Conservation (phyloP, 2,888 invertebrate genomes). For the Scaptomyza caliginosa region DNA sequence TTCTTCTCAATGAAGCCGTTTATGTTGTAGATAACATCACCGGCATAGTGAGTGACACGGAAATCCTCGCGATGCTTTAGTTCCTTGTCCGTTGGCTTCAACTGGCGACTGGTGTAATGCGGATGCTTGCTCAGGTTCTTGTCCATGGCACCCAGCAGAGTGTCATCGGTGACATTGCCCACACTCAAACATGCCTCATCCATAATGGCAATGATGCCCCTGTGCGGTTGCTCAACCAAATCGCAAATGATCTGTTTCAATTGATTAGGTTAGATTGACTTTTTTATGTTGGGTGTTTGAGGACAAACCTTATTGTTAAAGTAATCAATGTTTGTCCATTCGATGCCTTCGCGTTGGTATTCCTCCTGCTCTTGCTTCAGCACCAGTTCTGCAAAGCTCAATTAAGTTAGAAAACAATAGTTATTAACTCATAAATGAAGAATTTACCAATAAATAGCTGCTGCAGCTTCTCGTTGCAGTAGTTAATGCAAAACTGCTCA, state of each 20-base stretch:
- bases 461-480: conserved; percentile 99
- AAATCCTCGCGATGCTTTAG: conserved; percentile 92
- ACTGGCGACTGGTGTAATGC: conserved; percentile 95
- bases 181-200: conserved; percentile 99
- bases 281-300: no score
- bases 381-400: conserved; percentile 91
- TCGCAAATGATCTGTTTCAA: conserved; percentile 93
- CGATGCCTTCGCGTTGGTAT: conserved; percentile 97
- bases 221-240: conserved; percentile 96
- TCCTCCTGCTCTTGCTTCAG: conserved; percentile 99
- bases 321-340: conserved; percentile 97
- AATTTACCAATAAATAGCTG: conserved; percentile 95
- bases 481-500: conserved; percentile 99
- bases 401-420: not conserved
- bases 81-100: conserved; percentile 92
- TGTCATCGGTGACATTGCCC: conserved; percentile 93
- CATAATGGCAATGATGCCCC: conserved; percentile 95
- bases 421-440: not conserved
- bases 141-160: conserved; percentile 96
- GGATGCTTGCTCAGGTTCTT: conserved; percentile 92
- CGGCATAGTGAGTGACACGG: conserved; percentile 96
- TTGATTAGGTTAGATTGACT: no score
- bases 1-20: conserved; percentile 98
- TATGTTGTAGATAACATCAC: conserved; percentile 96
- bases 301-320: conserved; percentile 99